Percentiles rank a stretch among this genome's conserved stretches.
These are phyloP conservation scores for Agrochola circellaris DNA, from an alignment of 2,888 invertebrate genomes.

Conservation along the genomic window DNA sequence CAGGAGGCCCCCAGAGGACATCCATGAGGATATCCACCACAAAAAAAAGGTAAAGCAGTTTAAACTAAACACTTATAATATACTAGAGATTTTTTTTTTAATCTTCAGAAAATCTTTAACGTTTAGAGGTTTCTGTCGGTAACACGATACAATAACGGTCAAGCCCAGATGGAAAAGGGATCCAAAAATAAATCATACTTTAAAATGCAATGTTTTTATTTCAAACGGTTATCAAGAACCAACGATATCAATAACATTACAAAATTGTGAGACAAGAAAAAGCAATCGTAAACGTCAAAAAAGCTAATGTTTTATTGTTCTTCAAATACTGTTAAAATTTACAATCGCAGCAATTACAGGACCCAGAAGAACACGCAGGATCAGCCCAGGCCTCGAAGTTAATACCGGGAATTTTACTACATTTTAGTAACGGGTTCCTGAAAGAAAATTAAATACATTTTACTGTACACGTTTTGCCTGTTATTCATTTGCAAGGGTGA, in stretches of 20 bases:
- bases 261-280: background rate
- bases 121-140: too few species aligned
- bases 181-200: background rate
- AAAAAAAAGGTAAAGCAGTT: too few species aligned
- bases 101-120: too few species aligned
- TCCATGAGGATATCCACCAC: too few species aligned
- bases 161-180: background rate
- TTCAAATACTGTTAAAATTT: background rate
- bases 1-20: too few species aligned
- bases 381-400: conserved; percentile 35
- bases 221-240: background rate
- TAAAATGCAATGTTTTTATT: conserved; percentile 9
- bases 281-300: too few species aligned
- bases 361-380: background rate
- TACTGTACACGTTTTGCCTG: too few species aligned
- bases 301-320: background rate
- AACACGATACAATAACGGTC: too few species aligned
- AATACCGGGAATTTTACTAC: conserved; percentile 22
- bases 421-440: conserved; percentile 37
- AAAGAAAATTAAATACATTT: conserved; percentile 5
- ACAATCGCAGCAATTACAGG: background rate
- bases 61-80: too few species aligned
- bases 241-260: background rate
- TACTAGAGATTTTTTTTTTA: too few species aligned
- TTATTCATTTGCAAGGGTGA: background rate